Conservation (phyloP, 2,797 vertebrate genomes). For the Macrochelys suwanniensis region DNA sequence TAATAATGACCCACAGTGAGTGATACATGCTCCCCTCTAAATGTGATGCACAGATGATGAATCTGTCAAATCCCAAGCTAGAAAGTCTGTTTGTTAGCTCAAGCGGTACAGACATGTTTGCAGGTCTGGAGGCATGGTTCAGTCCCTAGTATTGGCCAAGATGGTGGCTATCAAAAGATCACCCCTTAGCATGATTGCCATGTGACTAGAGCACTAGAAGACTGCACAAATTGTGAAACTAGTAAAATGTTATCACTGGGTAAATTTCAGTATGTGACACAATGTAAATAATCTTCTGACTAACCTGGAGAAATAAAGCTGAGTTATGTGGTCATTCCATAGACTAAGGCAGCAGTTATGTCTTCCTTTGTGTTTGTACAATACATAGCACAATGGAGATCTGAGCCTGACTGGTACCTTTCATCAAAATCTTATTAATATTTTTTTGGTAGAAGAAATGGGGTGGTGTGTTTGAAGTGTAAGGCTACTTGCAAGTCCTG, state of each 20-base stretch:
- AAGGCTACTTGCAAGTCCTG: not conserved
- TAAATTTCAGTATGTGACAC: not conserved
- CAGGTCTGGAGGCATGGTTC: not conserved
- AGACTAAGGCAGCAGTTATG: rapidly evolving
- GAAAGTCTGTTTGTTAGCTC: not conserved
- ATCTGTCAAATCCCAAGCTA: rapidly evolving
- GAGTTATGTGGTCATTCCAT: not conserved
- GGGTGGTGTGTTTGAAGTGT: not conserved
- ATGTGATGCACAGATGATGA: not conserved
- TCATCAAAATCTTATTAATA: rapidly evolving
- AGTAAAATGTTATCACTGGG: not conserved
- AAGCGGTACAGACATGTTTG: not conserved
- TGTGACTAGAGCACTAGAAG: not conserved
- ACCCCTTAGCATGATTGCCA: not conserved
- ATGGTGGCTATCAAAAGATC: not conserved
- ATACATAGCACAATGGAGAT: rapidly evolving
- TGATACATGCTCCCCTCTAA: rapidly evolving
- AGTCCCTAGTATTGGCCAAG: not conserved
- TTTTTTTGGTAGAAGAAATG: not conserved
- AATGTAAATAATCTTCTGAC: not conserved
- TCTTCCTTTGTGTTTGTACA: not conserved
- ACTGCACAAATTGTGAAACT: not conserved
- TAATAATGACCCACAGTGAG: not conserved
- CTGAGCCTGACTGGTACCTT: not conserved
- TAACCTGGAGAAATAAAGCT: not conserved